Conservation (phyloP, 2,113 vertebrate species). For the Varanus salvator region DNA sequence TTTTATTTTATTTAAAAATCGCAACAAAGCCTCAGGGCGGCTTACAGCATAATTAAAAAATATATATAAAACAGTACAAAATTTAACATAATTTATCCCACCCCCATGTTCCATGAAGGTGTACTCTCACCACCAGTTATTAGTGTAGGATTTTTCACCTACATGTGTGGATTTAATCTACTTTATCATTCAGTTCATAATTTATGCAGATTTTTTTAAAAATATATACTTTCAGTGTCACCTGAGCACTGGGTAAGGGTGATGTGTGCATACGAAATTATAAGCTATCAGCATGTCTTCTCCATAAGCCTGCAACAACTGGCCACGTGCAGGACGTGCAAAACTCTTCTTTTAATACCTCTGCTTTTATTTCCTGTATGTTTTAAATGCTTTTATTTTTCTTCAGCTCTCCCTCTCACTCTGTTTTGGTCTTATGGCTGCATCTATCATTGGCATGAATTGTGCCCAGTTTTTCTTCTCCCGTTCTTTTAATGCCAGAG, state of each 20-base stretch:
- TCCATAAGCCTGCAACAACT: background rate
- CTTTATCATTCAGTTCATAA: background rate
- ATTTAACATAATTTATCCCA: no score
- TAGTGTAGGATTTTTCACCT: background rate
- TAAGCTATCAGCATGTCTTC: background rate
- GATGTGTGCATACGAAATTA: background rate
- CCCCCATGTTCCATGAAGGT: background rate
- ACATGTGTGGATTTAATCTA: slow-evolving; percentile 14
- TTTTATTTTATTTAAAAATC: no score
- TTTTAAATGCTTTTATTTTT: background rate
- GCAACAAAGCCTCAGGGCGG: no score
- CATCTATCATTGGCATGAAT: slow-evolving; percentile 35
- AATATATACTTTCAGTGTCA: background rate
- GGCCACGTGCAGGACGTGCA: background rate
- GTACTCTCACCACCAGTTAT: background rate
- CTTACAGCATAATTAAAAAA: no score
- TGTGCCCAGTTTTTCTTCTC: background rate
- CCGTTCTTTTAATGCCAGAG: background rate
- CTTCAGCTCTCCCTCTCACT: background rate
- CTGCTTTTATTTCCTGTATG: background rate
- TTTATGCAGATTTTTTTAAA: slow-evolving; percentile 10
- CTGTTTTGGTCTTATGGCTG: background rate
- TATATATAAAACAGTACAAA: no score
- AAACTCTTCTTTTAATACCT: slow-evolving; percentile 26
- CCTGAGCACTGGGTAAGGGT: background rate